Percentiles rank a stretch among this genome's conserved stretches.
Conservation (phyloP, 2,888 invertebrate species). For the Pimpla rufipes region DNA sequence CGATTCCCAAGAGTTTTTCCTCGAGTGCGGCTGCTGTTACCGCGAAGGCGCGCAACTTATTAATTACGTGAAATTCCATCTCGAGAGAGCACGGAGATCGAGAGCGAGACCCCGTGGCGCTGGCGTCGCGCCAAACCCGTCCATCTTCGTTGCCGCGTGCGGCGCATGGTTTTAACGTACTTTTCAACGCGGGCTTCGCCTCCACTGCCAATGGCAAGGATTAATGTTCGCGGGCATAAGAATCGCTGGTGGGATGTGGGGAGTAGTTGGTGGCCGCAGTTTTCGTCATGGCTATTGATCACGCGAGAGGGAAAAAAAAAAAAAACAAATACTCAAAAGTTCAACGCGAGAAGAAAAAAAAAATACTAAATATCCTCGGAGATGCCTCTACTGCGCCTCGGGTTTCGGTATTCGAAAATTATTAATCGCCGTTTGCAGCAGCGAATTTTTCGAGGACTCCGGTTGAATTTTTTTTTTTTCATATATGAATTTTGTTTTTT, state of each 20-base stretch:
- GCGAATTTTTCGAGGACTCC: conserved; percentile 59
- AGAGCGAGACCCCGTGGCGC: conserved; percentile 50
- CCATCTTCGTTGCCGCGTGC: conserved; percentile 65
- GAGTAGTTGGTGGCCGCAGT: conserved; percentile 26
- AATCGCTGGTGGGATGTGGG: conserved; percentile 43
- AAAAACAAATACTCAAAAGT: conserved; percentile 35
- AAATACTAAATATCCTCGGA: neutral
- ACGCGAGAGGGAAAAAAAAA: conserved; percentile 20
- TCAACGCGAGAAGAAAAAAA: conserved; percentile 12
- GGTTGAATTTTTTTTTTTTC: conserved; percentile 11
- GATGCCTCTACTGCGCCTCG: conserved; percentile 44
- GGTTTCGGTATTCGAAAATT: neutral
- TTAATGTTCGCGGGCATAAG: conserved; percentile 68
- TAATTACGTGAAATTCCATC: conserved; percentile 66
- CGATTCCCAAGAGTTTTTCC: conserved; percentile 51
- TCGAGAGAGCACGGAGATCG: conserved; percentile 48
- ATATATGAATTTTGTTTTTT: too few relatives aligned
- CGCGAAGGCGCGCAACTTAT: conserved; percentile 62
- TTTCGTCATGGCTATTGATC: conserved; percentile 62
- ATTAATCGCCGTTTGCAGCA: conserved; percentile 8
- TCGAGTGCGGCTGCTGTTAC: conserved; percentile 18
- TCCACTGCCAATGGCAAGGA: conserved; percentile 71
- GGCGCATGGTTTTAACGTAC: conserved; percentile 47
- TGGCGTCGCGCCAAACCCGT: conserved; percentile 70
- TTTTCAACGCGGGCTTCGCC: conserved; percentile 65